These are phyloP conservation scores for Eulemur mongoz DNA, from an alignment of 2,797 vertebrate species.

Conservation along the genomic window DNA sequence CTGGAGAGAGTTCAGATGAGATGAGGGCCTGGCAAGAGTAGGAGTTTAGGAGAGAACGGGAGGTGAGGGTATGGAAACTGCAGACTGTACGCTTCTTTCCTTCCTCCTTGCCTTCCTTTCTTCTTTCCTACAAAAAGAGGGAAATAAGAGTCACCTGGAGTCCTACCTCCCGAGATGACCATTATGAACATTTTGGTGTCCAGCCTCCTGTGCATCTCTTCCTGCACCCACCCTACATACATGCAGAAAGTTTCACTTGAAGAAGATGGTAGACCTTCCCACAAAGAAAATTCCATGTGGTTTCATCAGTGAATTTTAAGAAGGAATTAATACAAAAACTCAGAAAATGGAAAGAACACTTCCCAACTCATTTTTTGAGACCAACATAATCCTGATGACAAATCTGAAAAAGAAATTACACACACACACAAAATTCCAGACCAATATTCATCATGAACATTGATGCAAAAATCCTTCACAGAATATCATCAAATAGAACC, in stretches of 20 bases:
- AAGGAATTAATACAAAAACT: neutral
- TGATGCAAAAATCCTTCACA: neutral
- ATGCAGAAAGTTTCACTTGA: neutral
- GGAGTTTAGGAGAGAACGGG: neutral
- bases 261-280: neutral
- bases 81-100: neutral
- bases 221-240: no score
- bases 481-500: neutral
- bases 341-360: constrained; percentile 23
- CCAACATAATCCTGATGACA: neutral
- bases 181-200: neutral
- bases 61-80: neutral
- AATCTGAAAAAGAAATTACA: neutral
- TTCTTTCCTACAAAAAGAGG: neutral
- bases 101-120: neutral
- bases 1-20: neutral
- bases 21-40: neutral
- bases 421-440: neutral
- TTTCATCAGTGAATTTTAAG: neutral
- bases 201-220: neutral
- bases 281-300: neutral
- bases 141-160: neutral
- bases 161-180: neutral
- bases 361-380: neutral
- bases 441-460: neutral